phyloP scores from a whole-genome alignment of 2,113 vertebrate species.

The Elgaria multicarinata region DNA sequence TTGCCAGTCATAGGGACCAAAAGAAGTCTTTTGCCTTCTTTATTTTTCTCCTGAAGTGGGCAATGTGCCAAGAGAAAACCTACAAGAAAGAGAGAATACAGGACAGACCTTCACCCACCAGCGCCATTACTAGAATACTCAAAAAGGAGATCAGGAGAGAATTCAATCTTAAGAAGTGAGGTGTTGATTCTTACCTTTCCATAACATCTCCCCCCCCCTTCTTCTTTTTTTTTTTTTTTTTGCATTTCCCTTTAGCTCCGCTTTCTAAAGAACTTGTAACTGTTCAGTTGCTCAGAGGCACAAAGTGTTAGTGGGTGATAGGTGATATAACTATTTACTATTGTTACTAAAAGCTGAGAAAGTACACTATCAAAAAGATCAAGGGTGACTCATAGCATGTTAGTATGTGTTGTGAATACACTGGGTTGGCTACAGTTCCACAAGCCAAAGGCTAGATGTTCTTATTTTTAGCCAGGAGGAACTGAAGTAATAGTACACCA shows the following conservation, averaged over 20 bases:
- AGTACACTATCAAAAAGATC: neutral
- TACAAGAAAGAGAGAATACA: neutral
- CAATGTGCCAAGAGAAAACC: neutral
- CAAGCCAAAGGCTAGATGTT: neutral
- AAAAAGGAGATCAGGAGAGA: neutral
- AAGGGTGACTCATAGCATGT: neutral
- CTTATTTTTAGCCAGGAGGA: conserved; percentile 9
- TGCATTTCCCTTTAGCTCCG: accelerated
- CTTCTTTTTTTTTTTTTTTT: neutral
- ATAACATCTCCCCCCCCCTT: no score
- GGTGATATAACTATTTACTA: conserved; percentile 28
- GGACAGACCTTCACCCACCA: neutral
- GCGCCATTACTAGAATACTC: neutral
- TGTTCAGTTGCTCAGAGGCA: conserved; percentile 10
- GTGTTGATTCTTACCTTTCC: neutral
- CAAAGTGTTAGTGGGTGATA: neutral
- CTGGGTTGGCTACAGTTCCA: neutral
- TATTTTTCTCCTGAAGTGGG: neutral
- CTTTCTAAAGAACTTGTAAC: neutral
- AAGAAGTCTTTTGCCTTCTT: neutral
- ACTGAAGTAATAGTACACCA: neutral
- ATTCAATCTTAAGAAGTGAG: neutral
- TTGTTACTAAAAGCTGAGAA: conserved; percentile 19
- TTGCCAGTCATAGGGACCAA: neutral
- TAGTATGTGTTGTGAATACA: neutral